A percentile compares a stretch with the other conserved stretches of the same genome.
phyloP scores from a whole-genome alignment of 1,140 invertebrate species.

The Oryctes rhinoceros region DNA sequence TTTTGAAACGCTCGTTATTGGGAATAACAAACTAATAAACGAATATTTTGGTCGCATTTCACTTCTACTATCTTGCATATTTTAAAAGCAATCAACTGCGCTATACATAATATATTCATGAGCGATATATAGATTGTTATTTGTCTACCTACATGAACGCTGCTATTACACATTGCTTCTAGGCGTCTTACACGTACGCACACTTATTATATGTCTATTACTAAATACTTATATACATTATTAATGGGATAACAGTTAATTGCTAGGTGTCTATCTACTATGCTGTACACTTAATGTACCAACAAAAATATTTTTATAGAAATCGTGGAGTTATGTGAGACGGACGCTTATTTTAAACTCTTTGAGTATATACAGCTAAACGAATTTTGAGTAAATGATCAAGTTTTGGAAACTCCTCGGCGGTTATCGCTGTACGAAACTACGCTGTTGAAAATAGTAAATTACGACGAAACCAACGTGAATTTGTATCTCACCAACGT shows the following conservation, averaged over 20 bases:
- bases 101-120: background rate
- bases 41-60: background rate
- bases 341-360: too few relatives aligned
- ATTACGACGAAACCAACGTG: too few relatives aligned
- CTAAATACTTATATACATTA: constrained; percentile 32
- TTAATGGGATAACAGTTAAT: constrained; percentile 22
- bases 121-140: background rate
- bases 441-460: too few relatives aligned
- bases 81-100: constrained; percentile 5
- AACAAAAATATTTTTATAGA: background rate
- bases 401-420: too few relatives aligned
- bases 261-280: background rate
- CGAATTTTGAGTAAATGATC: too few relatives aligned
- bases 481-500: too few relatives aligned
- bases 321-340: too few relatives aligned
- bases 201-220: constrained; percentile 9
- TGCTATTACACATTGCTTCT: background rate
- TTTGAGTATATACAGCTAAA: too few relatives aligned
- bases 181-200: background rate
- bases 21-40: constrained; percentile 2
- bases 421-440: too few relatives aligned
- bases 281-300: background rate
- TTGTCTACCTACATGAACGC: too few relatives aligned
- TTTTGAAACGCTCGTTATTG: background rate
- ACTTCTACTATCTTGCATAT: background rate